A percentile compares a stretch with the other conserved stretches of the same genome.
Evolutionary conservation across 2,113 vertebrate genomes (phyloP).

Genomic region (Dryoscopus gambensis): DNA sequence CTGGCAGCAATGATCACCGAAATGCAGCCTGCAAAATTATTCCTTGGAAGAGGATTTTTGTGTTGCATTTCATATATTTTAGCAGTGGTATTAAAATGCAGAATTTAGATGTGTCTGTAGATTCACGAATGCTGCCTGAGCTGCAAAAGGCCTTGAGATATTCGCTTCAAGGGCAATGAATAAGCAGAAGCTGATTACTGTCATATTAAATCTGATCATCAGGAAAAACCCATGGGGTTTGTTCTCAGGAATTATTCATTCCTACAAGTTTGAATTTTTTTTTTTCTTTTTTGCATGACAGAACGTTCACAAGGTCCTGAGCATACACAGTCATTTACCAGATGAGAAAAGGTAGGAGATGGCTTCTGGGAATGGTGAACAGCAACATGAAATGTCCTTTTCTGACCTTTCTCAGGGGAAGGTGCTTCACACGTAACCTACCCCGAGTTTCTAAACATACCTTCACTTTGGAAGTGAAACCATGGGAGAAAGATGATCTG

Average conservation of each 20-base stretch:
- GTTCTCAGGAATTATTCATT: constrained; percentile 15
- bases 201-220: constrained; percentile 44
- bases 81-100: neutral
- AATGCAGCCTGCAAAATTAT: neutral
- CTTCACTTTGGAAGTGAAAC: neutral
- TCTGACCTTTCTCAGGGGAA: neutral
- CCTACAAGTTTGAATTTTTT: neutral
- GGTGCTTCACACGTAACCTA: neutral
- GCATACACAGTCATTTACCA: constrained; percentile 62
- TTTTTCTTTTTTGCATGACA: constrained; percentile 16
- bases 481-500: neutral
- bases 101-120: neutral
- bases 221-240: constrained; percentile 1
- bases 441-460: neutral
- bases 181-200: constrained; percentile 42
- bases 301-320: constrained; percentile 87
- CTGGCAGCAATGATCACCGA: neutral
- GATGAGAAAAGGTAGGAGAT: constrained; percentile 76
- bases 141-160: neutral
- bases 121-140: neutral
- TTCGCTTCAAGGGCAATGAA: neutral
- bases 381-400: neutral
- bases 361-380: neutral
- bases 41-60: neutral
- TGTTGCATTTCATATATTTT: neutral